Evolutionary conservation across 2,888 invertebrate species (phyloP).

Genomic region (Eristalinus aeneus): DNA sequence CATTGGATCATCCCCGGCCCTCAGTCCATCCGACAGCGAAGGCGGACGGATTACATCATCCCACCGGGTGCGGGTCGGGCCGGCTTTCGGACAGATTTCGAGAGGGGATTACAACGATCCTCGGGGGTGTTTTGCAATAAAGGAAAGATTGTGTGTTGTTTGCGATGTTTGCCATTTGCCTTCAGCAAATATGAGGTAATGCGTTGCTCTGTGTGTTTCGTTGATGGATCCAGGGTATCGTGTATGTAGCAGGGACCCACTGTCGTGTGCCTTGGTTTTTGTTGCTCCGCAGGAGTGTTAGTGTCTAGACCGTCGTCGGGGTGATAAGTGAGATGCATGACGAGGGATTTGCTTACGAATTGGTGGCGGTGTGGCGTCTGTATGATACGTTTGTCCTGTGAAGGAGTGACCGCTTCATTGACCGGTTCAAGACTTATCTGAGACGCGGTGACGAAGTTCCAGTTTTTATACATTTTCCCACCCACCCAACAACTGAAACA

Average conservation of each 20-base stretch:
- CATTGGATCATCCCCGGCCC: conserved; percentile 24
- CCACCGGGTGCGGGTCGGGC: background rate
- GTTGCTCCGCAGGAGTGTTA: background rate
- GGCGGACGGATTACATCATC: background rate
- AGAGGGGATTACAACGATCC: conserved; percentile 19
- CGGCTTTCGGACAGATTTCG: conserved; percentile 7
- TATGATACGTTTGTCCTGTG: too few relatives aligned
- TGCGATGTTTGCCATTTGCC: conserved; percentile 24
- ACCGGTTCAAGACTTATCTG: too few relatives aligned
- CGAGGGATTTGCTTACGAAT: background rate
- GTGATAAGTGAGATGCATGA: background rate
- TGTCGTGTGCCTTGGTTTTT: background rate
- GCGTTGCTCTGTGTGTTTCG: background rate
- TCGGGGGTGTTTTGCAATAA: conserved; percentile 29
- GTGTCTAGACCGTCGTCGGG: conserved; percentile 11
- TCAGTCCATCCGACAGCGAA: background rate
- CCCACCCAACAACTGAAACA: too few relatives aligned
- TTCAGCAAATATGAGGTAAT: conserved; percentile 12
- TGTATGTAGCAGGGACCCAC: background rate
- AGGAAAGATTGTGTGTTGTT: conserved; percentile 23
- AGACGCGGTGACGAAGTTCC: too few relatives aligned
- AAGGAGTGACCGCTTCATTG: too few relatives aligned
- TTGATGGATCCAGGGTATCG: background rate
- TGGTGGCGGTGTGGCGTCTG: too few relatives aligned
- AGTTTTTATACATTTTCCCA: too few relatives aligned